Evolutionary conservation across 2,113 vertebrate genomes (phyloP).

Genomic region (Apistogramma diplotaenia): DNA sequence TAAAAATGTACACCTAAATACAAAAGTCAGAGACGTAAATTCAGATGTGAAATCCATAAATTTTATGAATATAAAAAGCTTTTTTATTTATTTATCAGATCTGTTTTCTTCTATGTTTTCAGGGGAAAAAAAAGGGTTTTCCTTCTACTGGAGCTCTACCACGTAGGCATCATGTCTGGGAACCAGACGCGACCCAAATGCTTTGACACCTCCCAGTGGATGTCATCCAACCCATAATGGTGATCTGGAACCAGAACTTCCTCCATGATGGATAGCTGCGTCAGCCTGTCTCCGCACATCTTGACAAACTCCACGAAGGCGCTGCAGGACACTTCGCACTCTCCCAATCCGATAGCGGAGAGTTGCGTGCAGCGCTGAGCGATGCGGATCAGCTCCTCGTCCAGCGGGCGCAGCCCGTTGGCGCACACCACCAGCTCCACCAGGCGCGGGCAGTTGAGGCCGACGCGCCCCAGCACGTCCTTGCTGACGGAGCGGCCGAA

Average conservation of each 20-base stretch:
- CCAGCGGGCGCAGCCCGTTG: constrained; percentile 91
- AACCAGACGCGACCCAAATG: constrained; percentile 96
- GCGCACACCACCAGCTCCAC: constrained; percentile 96
- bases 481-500: constrained; percentile 95
- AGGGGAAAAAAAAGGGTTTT: too few relatives aligned
- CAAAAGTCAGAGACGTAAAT: not conserved
- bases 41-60: not conserved
- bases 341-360: constrained; percentile 92
- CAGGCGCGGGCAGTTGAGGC: constrained; percentile 90
- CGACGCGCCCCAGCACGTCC: constrained; percentile 93
- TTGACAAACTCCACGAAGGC: constrained; percentile 97
- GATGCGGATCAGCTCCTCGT: constrained; percentile 95
- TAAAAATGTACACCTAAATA: constrained; percentile 37
- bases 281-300: constrained; percentile 92
- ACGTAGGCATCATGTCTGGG: constrained; percentile 99
- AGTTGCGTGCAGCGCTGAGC: constrained; percentile 91
- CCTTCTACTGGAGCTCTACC: constrained; percentile 74
- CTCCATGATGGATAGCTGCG: constrained; percentile 97
- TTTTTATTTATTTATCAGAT: not conserved
- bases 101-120: not conserved
- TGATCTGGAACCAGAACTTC: constrained; percentile 95
- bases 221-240: constrained; percentile 91
- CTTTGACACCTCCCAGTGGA: constrained; percentile 98
- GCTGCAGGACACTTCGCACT: constrained; percentile 96
- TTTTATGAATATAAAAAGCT: not conserved